Base-by-base conservation (phyloP, 2,113 vertebrate genomes). In the Macquaria australasica region DNA sequence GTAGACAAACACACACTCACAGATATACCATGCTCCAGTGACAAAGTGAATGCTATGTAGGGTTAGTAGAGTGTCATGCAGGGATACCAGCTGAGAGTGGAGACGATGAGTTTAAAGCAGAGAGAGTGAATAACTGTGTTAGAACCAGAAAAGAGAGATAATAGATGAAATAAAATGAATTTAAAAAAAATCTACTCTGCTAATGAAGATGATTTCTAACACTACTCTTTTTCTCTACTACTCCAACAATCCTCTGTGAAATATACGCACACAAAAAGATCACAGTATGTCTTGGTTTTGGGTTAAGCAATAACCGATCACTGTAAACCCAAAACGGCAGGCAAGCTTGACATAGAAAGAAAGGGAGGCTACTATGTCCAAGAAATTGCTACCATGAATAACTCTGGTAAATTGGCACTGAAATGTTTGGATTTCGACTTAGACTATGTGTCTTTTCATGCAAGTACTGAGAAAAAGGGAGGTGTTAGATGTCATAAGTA, bases 11-110 rank as follows among this genome's bases (percentile, higher is more conserved):
- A 39, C 76, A 81, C 90, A 83, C 79, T 78, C 83, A 87, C 82
- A 90, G 64, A 88, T 88, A 90, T 23, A 82, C 79, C 91, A 93
- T 94, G 88, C 95, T 89, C 69, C 81, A 79, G 74, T 75, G 80
- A 93, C 59, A 91, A 48, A 79, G 83, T 87, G 73, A 88, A 88
- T 55, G 80, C 28, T 68, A 79, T 75, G 75, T 10, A 51, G 62
- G 53, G 68, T 90, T 73, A 91, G 91, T 83, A 82, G 31, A 23
- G 87, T 78, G 73, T 83, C 95, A 93, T 94, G 94, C 95, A 91
- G 75, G 82, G 79, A 72, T 56, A 50, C 43, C 71, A 48, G 70
- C 31, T 79, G 64, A 90, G 31, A 64, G 51, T 48, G 66, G 59
- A 71, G 68, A 67, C 11, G 14, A 31, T 60, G 28, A 78, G 37